Evolutionary conservation across 2,113 vertebrate genomes (phyloP), one percentile per base, ranked within the genome.

Genomic region (Hemiscyllium ocellatum): DNA sequence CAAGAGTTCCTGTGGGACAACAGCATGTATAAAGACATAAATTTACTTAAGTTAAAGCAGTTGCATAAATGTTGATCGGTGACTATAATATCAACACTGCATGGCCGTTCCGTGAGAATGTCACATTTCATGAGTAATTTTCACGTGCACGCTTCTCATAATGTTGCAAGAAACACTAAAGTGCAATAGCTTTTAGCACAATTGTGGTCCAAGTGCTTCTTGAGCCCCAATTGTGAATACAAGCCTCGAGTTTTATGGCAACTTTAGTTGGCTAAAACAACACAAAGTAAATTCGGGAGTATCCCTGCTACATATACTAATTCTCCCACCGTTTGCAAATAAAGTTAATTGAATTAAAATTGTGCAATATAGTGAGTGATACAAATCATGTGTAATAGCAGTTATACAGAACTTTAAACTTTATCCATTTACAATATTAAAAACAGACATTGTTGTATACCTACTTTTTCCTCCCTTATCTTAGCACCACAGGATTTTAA

Each of bases 401-500:
- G 98, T 98, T 98, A 98, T 97, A 95, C 98, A 97, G 97, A 96
- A 96, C 98, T 97, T 97, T 97, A 98, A 98, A 98, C 97, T 98
- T 95, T 97, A 97, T 97, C 97, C 97, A 98, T 98, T 98, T 98
- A 97, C 98, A 98, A 97, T 98, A 97, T 97, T 98, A 98, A 98
- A 98, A 99, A 98, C 98, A 98, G 97, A 98, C 97, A 98, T 97
- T 97, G 98, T 97, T 98, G 98, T 98, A 98, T 96, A 93, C 97
- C 97, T 98, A 97, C 97, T 97, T 97, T 97, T 97, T 97, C 97
- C 97, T 98, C 98, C 97, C 97, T 97, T 97, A 98, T 97, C 97
- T 97, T 98, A 99, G 98, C 99, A 99, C 99, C 98, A 99, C 98
- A 98, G 98, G 98, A 97, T 98, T 97, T 97, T 95, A 95, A 69